Percentiles rank a stretch among this genome's conserved stretches.
phyloP scores from a whole-genome alignment of 2,797 vertebrate genomes.

The Lepilemur septentrionalis region DNA sequence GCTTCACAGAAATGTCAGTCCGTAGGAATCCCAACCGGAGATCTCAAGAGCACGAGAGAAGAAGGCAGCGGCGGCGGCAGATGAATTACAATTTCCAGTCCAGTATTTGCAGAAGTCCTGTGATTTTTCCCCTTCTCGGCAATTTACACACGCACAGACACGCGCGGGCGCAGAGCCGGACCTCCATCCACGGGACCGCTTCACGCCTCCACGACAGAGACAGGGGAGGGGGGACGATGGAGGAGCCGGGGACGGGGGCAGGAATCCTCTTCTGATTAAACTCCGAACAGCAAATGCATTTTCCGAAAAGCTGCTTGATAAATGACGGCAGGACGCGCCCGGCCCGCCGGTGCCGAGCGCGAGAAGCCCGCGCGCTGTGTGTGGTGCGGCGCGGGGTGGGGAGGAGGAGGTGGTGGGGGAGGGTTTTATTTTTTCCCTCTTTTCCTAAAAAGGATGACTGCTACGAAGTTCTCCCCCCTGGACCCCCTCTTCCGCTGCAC shows the following conservation, averaged over 20 bases:
- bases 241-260: not conserved
- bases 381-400: conserved; percentile 67
- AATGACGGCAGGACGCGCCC: conserved; percentile 71
- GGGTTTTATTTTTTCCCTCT: conserved; percentile 68
- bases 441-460: conserved; percentile 78
- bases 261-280: conserved; percentile 65
- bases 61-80: conserved; percentile 77
- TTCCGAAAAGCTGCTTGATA: conserved; percentile 74
- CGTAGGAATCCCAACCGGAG: conserved; percentile 76
- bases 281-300: conserved; percentile 72
- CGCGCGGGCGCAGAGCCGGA: conserved; percentile 76
- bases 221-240: conserved; percentile 12
- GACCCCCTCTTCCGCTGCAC: conserved; percentile 74
- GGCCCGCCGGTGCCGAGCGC: conserved; percentile 69
- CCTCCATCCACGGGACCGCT: conserved; percentile 67
- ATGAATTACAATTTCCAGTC: conserved; percentile 78
- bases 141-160: conserved; percentile 74
- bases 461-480: conserved; percentile 74
- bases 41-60: conserved; percentile 74
- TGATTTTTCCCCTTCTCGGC: conserved; percentile 75
- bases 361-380: conserved; percentile 72
- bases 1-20: conserved; percentile 81
- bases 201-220: conserved; percentile 63
- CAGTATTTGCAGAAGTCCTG: conserved; percentile 79
- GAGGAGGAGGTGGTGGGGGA: conserved; percentile 62